These are phyloP conservation scores for Xanthostigma xanthostigma DNA, from an alignment of 2,888 invertebrate genomes.

Conservation along the genomic window DNA sequence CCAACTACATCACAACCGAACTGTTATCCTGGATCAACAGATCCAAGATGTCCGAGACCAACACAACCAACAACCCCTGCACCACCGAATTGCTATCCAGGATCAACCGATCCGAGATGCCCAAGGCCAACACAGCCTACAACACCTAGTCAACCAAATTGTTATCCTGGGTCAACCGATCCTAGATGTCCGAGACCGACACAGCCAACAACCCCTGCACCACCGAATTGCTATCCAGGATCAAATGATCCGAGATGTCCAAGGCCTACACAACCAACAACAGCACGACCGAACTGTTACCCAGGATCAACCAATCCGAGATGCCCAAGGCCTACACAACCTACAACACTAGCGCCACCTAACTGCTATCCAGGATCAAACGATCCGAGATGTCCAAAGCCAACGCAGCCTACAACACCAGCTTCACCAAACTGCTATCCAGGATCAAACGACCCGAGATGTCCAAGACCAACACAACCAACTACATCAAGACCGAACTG, in stretches of 20 bases:
- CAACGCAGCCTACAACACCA: constrained; percentile 17
- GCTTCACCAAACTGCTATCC: constrained; percentile 22
- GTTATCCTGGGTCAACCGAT: constrained; percentile 21
- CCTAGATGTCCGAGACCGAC: constrained; percentile 16
- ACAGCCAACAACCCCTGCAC: constrained; percentile 7
- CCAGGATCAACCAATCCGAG: constrained; percentile 20
- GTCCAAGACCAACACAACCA: constrained; percentile 13
- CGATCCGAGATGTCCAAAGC: constrained; percentile 21
- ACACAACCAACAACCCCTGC: constrained; percentile 15
- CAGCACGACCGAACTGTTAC: constrained; percentile 17
- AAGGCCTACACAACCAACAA: constrained; percentile 11
- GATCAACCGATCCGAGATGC: constrained; percentile 14
- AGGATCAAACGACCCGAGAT: constrained; percentile 16
- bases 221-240: constrained; percentile 24
- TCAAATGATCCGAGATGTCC: constrained; percentile 27
- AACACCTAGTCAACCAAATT: constrained; percentile 12
- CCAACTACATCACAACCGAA: constrained; percentile 15
- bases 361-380: constrained; percentile 19
- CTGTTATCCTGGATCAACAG: constrained; percentile 21
- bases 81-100: constrained; percentile 13
- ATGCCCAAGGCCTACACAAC: constrained; percentile 13
- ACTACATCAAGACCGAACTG: constrained; percentile 16
- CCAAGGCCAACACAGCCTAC: constrained; percentile 13
- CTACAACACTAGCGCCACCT: constrained; percentile 9
- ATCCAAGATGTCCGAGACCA: constrained; percentile 19